Evolutionary conservation across 2,888 invertebrate genomes (phyloP), one percentile per base, ranked within the genome.

Genomic region (Drosophila longiperda): DNA sequence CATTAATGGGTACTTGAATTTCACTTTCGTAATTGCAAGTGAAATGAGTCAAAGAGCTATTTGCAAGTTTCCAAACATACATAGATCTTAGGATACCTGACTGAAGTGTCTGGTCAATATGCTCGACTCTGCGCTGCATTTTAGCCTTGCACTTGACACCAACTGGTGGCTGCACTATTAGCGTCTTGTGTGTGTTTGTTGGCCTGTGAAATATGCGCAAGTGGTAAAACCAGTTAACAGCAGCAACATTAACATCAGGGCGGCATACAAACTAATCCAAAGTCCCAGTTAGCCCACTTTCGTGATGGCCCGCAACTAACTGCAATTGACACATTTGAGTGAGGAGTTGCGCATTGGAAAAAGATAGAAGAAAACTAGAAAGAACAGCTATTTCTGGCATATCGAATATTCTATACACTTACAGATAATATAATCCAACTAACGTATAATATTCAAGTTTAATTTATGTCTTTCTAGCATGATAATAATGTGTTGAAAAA

Each of bases 111-210:
- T 64, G 57, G 66, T 64, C 66, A 75, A 78, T 55, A 78, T 52
- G 65, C 54, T 80, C 36, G 33, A 34, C 7, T 23, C 29, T 33
- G 26, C n/a, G 54, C 26, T 57, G 71, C 72, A 71, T 34, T 42
- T 73, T 34, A 73, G 87, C 80, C 86, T 87, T 80, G 83, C 74
- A 85, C 85, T 84, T 89, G 76, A 79, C 78, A 75, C 78, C 59
- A 63, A 81, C 84, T 49, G 20, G n/a, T 12, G 57, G 53, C 58
- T 62, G 26, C 50, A 38, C 69, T 78, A 83, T 83, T 89, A 76
- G 82, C 73, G 64, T 40, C 29, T 67, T 54, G 75, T 73, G 61
- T 66, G 45, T 50, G 26, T 29, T 29, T 29, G 29, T 36, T 52
- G 40, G 59, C 26, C 38, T 72, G 78, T 78, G 82, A 78, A 68